Conservation (phyloP, 1,140 invertebrate species). For the Rhyacophila brunnea region DNA sequence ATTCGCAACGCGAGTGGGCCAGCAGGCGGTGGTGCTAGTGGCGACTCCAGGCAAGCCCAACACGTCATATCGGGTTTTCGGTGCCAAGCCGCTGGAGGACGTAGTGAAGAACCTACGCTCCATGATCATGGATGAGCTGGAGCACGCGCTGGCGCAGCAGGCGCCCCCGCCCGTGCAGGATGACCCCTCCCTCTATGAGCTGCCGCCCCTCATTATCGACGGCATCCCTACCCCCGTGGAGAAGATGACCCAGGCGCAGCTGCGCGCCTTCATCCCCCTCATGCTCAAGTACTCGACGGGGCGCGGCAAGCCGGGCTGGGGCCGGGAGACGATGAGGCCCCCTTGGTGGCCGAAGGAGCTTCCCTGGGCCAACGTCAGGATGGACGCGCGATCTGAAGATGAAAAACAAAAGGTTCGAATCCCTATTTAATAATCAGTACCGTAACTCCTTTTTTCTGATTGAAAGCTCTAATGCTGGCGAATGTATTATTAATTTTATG, state of each 20-base stretch:
- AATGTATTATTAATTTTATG: background rate
- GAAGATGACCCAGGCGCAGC: slow-evolving; percentile 98
- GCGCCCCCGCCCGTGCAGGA: slow-evolving; percentile 89
- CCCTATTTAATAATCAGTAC: too few species aligned
- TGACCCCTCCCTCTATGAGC: slow-evolving; percentile 89
- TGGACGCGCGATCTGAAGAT: slow-evolving; percentile 94
- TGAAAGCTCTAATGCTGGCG: background rate
- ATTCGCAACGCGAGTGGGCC: slow-evolving; percentile 95
- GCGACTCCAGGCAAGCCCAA: slow-evolving; percentile 96
- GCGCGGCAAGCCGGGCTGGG: slow-evolving; percentile 96
- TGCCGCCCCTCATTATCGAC: slow-evolving; percentile 94
- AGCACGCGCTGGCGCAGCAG: slow-evolving; percentile 88
- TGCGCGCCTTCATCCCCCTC: slow-evolving; percentile 93
- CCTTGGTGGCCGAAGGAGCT: slow-evolving; percentile 97
- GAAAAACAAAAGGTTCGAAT: slow-evolving; percentile 90
- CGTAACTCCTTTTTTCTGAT: background rate
- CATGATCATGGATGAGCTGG: slow-evolving; percentile 93
- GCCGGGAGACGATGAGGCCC: slow-evolving; percentile 89
- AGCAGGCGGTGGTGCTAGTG: slow-evolving; percentile 93
- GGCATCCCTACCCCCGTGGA: slow-evolving; percentile 97
- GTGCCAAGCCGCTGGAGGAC: slow-evolving; percentile 94
- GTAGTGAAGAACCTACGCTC: slow-evolving; percentile 88
- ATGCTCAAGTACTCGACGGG: slow-evolving; percentile 98
- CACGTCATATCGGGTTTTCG: slow-evolving; percentile 95
- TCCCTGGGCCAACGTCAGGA: slow-evolving; percentile 96